These are phyloP conservation scores for Adelges cooleyi DNA, from an alignment of 1,140 invertebrate genomes.

Conservation along the genomic window DNA sequence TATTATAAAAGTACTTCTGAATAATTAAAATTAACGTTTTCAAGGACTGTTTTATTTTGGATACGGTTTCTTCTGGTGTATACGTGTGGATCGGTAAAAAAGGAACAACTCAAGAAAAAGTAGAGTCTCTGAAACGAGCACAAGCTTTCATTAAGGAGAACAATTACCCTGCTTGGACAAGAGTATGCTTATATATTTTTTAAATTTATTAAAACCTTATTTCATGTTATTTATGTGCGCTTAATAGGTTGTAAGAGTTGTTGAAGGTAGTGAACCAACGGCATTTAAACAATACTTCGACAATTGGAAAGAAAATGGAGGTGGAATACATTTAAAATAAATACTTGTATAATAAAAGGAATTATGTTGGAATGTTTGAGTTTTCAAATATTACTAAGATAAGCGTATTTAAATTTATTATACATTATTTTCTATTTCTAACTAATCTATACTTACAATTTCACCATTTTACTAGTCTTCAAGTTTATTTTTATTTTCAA, in stretches of 20 bases:
- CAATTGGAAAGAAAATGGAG: constrained; percentile 51
- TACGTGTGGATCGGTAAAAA: constrained; percentile 78
- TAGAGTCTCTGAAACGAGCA: constrained; percentile 62
- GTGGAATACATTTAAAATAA: constrained; percentile 4
- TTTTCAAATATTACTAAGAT: too few relatives aligned
- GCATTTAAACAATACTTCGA: constrained; percentile 68
- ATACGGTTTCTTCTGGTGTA: constrained; percentile 65
- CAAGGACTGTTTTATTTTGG: constrained; percentile 73
- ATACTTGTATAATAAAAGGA: too few relatives aligned
- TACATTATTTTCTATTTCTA: too few relatives aligned
- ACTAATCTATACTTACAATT: too few relatives aligned
- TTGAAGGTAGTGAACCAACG: constrained; percentile 60
- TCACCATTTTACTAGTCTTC: too few relatives aligned
- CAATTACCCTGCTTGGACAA: constrained; percentile 68
- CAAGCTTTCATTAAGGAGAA: constrained; percentile 56
- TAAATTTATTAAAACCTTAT: background rate
- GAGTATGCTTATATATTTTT: constrained; percentile 39
- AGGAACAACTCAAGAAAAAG: constrained; percentile 61
- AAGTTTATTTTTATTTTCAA: too few relatives aligned
- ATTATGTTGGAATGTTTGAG: too few relatives aligned
- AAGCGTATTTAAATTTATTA: too few relatives aligned
- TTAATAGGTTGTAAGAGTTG: constrained; percentile 46
- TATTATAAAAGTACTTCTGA: background rate
- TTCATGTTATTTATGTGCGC: background rate
- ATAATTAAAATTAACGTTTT: constrained; percentile 31